A percentile compares a stretch with the other conserved stretches of the same genome.
Conservation (phyloP, 2,113 vertebrate genomes). For the Zootoca vivipara region DNA sequence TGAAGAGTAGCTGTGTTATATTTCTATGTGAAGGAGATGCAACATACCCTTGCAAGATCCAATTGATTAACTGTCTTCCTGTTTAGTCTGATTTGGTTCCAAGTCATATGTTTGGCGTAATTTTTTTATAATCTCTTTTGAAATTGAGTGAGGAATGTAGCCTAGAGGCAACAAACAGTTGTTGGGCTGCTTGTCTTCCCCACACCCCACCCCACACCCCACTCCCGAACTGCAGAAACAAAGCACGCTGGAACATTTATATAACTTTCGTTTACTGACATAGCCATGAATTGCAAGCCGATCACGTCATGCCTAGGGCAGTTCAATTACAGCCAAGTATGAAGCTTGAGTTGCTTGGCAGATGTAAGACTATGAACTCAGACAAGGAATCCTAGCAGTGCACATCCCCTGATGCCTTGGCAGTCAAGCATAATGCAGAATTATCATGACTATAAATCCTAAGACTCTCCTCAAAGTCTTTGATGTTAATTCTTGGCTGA, state of each 20-base stretch:
- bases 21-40: background rate
- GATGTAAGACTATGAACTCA: slow-evolving; percentile 26
- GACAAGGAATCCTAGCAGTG: slow-evolving; percentile 54
- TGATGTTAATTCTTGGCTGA: slow-evolving; percentile 54
- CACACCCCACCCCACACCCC: accelerated
- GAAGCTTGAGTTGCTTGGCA: slow-evolving; percentile 20
- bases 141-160: slow-evolving; percentile 26
- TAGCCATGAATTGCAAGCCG: slow-evolving; percentile 39
- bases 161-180: background rate
- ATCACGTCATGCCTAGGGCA: slow-evolving; percentile 38
- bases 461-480: slow-evolving; percentile 41
- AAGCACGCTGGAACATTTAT: slow-evolving; percentile 53
- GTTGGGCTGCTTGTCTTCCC: background rate
- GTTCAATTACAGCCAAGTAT: slow-evolving; percentile 40
- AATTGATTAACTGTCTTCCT: background rate
- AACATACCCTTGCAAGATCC: background rate
- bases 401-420: slow-evolving; percentile 37
- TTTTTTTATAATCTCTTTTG: slow-evolving; percentile 17
- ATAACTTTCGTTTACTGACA: slow-evolving; percentile 33
- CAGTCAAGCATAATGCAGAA: slow-evolving; percentile 19
- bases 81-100: background rate
- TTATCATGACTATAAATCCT: slow-evolving; percentile 56
- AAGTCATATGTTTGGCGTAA: slow-evolving; percentile 5
- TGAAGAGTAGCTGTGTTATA: background rate
- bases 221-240: slow-evolving; percentile 41